phyloP scores from a whole-genome alignment of 2,113 vertebrate genomes.

The Platysternon megacephalum region DNA sequence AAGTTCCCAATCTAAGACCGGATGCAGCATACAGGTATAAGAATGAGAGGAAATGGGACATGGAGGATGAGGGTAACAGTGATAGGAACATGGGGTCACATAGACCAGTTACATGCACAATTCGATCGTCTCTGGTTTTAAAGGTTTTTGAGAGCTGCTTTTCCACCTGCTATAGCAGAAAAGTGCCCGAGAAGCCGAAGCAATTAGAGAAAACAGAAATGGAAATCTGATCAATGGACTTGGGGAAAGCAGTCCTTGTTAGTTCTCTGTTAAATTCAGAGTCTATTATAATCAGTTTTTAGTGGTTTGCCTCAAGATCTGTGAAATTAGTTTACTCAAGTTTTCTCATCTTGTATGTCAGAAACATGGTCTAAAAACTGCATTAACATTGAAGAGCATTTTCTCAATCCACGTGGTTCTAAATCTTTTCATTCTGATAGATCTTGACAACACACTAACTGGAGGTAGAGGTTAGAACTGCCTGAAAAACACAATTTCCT shows the following conservation, averaged over 20 bases:
- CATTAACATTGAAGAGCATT: not conserved
- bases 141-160: not conserved
- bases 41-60: not conserved
- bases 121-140: not conserved
- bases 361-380: not conserved
- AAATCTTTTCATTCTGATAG: not conserved
- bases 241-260: not conserved
- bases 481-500: not conserved
- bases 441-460: not conserved
- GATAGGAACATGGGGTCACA: not conserved
- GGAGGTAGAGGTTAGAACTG: not conserved
- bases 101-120: not conserved
- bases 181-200: not conserved
- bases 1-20: not conserved
- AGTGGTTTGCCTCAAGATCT: not conserved
- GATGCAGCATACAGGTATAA: not conserved
- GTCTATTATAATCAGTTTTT: not conserved
- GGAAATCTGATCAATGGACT: not conserved
- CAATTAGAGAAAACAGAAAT: not conserved
- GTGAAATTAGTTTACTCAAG: not conserved
- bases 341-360: not conserved
- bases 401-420: not conserved
- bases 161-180: not conserved
- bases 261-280: not conserved
- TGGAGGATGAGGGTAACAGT: not conserved